A percentile compares a stretch with the other conserved stretches of the same genome.
Conservation (phyloP, 2,113 vertebrate genomes). For the Oreotrochilus melanogaster region DNA sequence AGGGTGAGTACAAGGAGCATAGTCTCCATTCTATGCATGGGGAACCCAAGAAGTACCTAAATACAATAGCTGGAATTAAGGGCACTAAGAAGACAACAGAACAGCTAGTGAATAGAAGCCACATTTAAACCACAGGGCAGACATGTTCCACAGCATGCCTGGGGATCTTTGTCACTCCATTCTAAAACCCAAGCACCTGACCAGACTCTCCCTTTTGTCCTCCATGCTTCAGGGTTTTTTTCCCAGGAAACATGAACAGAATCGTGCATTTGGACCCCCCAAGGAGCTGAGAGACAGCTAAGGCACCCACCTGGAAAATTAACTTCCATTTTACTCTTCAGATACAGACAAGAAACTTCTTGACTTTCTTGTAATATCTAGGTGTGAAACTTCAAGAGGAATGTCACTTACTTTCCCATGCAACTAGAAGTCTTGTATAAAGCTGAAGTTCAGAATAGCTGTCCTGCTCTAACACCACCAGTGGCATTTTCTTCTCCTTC, state of each 20-base stretch:
- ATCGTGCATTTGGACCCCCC: not conserved
- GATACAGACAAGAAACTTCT: not conserved
- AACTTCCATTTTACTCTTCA: not conserved
- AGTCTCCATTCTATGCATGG: not conserved
- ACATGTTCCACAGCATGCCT: not conserved
- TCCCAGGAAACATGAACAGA: not conserved
- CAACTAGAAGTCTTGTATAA: not conserved
- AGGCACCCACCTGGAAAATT: not conserved
- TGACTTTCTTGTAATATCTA: not conserved
- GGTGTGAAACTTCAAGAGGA: not conserved
- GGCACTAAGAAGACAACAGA: not conserved
- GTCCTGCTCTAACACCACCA: not conserved
- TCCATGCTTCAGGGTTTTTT: not conserved
- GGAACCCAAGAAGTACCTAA: not conserved
- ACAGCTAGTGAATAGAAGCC: not conserved
- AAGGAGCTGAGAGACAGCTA: not conserved
- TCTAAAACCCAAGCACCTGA: not conserved
- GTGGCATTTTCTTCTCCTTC: not conserved
- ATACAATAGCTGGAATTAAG: not conserved
- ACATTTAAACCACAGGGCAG: not conserved
- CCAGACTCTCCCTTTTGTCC: not conserved
- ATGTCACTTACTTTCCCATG: not conserved
- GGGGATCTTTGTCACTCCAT: not conserved
- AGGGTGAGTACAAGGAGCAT: not conserved
- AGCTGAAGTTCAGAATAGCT: not conserved